Conservation (phyloP, 2,113 vertebrate species). For the Xenus cinereus region DNA sequence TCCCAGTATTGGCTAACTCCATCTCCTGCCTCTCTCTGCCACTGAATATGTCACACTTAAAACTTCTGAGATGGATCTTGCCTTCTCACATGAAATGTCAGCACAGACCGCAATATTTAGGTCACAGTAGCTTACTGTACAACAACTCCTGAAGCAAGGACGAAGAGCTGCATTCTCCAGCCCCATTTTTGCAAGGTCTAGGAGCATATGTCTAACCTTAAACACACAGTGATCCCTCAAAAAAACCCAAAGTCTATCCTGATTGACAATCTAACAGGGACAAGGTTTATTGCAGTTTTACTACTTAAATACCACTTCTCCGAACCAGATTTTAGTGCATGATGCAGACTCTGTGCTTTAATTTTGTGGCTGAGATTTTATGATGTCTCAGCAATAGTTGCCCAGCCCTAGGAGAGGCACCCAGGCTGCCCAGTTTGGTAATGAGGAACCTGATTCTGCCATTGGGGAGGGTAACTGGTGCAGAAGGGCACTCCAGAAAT, state of each 20-base stretch:
- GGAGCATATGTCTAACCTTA: neutral
- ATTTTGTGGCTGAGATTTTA: neutral
- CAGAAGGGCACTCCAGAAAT: neutral
- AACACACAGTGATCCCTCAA: neutral
- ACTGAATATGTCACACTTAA: neutral
- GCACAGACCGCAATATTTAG: neutral
- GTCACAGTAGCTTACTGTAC: neutral
- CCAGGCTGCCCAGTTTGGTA: neutral
- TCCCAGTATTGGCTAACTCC: neutral
- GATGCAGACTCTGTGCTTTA: neutral
- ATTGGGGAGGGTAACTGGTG: neutral
- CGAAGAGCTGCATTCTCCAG: neutral
- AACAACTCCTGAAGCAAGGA: neutral
- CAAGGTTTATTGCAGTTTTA: neutral
- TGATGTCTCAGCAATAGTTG: neutral
- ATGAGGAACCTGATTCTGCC: accelerated
- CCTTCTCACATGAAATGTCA: neutral
- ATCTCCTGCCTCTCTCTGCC: neutral
- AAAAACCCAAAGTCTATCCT: neutral
- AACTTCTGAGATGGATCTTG: neutral
- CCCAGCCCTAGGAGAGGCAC: neutral
- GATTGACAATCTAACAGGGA: accelerated
- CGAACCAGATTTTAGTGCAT: neutral
- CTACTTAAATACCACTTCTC: neutral
- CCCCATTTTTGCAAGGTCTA: neutral